A percentile compares a stretch with the other conserved stretches of the same genome.
phyloP scores from a whole-genome alignment of 2,888 invertebrate genomes.

The Neoaliturus tenellus region DNA sequence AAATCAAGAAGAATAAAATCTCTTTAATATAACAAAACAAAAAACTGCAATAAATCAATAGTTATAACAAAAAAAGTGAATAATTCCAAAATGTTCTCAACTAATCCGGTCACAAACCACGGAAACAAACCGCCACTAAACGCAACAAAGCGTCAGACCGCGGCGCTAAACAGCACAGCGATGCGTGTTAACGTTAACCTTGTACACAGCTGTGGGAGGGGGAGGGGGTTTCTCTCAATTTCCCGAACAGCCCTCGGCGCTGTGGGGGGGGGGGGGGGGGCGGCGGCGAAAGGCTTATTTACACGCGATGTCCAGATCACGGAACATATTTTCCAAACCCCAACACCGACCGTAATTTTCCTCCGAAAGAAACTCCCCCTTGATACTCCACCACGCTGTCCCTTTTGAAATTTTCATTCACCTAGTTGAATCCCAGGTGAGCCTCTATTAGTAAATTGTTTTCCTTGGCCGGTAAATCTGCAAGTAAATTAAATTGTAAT shows the following conservation, averaged over 20 bases:
- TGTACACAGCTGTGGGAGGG: not conserved
- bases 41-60: too few species aligned
- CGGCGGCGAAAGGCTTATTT: conserved; percentile 34
- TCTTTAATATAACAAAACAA: too few species aligned
- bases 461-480: too few species aligned
- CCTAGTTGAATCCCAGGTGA: too few species aligned
- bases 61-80: too few species aligned
- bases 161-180: not conserved
- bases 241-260: conserved; percentile 3
- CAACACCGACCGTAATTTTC: conserved; percentile 41
- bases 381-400: not conserved
- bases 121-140: too few species aligned
- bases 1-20: too few species aligned
- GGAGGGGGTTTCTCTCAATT: conserved; percentile 22
- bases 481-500: too few species aligned
- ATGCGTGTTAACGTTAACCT: too few species aligned
- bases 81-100: too few species aligned
- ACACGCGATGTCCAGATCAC: conserved; percentile 45
- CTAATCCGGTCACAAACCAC: too few species aligned
- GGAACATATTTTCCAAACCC: conserved; percentile 43
- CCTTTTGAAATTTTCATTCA: not conserved
- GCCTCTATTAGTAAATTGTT: too few species aligned
- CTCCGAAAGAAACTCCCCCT: conserved; percentile 21
- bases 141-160: not conserved
- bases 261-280: not conserved